Evolutionary conservation across 2,113 vertebrate genomes (phyloP), one percentile per base, ranked within the genome.

Genomic region (Patagioenas fasciata): DNA sequence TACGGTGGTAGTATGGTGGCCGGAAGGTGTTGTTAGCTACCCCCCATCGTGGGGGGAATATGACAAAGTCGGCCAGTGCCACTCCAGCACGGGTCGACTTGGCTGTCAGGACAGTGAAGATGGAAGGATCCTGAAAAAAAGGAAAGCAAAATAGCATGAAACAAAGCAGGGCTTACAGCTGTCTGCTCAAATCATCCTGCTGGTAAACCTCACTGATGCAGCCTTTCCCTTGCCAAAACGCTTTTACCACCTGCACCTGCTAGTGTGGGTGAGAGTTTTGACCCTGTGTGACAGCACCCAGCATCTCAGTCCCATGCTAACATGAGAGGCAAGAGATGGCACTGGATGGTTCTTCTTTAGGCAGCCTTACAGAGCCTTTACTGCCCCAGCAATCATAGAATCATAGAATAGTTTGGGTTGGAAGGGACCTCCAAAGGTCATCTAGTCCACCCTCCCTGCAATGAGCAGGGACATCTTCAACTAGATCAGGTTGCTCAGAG

Each of bases 1-100:
- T 98, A 99, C 99, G 98, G 97, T 99, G 99, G 88, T 99, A 99
- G 97, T 99, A 99, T 0, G 99, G 99, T 8, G 99, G 99, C 7
- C 99, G 98, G 98, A 99, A 99, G 91, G 99, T 99, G 95, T 98
- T 98, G 86, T 98, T 98, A 13, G 99, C 98, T n/a, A 99, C 99
- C 11, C 98, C 99, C 99, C 99, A 99, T 18, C 99, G 98, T 0
- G 99, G 99, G 1, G 99, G 99, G 85, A 99, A 99, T 97, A 99
- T 99, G 85, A 99, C 99, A 96, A 99, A 99, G 93, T 99, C 99
- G 26, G 99, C 99, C 0, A 99, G 98, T 80, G 99, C 99, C 77
- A 99, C 99, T 53, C 99, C 99, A 2, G 99, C 99, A 25, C 97
- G 98, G 3, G 98, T 97, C 1, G 99, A 99, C 95, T 99, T 99